A percentile compares a stretch with the other conserved stretches of the same genome.
Evolutionary conservation across 2,113 vertebrate genomes (phyloP).

Genomic region (Synchiropus splendidus): DNA sequence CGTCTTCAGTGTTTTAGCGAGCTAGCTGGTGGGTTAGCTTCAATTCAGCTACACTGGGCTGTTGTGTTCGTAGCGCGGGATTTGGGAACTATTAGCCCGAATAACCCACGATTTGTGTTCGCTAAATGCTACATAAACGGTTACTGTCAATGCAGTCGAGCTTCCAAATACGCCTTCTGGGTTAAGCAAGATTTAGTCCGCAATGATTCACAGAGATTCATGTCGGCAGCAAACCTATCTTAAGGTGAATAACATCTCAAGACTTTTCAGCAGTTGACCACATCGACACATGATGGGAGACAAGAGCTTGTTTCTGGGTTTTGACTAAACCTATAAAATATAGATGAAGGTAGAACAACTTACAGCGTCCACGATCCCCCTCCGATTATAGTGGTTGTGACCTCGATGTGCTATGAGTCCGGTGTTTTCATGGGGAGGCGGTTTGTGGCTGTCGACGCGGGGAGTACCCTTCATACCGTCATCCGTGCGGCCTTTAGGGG

Average conservation of each 20-base stretch:
- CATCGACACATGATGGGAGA: too few relatives aligned
- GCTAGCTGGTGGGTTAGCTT: constrained; percentile 24
- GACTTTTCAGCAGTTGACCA: too few relatives aligned
- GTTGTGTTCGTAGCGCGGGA: not conserved
- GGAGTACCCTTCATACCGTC: constrained; percentile 32
- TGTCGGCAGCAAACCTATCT: too few relatives aligned
- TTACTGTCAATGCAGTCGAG: too few relatives aligned
- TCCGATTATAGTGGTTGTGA: not conserved
- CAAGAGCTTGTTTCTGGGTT: too few relatives aligned
- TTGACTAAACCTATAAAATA: too few relatives aligned
- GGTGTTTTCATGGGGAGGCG: constrained; percentile 25
- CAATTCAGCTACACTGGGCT: constrained; percentile 2
- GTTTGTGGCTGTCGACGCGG: constrained; percentile 15
- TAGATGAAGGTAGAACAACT: too few relatives aligned
- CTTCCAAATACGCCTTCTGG: too few relatives aligned
- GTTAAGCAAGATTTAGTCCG: too few relatives aligned
- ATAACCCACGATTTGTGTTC: not conserved
- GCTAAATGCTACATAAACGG: too few relatives aligned
- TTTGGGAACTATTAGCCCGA: not conserved
- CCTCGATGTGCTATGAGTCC: constrained; percentile 5
- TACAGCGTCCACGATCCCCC: not conserved
- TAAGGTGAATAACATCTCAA: too few relatives aligned
- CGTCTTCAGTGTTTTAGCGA: constrained; percentile 27
- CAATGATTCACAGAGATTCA: too few relatives aligned
- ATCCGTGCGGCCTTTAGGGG: constrained; percentile 8